phyloP scores from a whole-genome alignment of 2,888 invertebrate species.

The Drosophila kambysellisi region DNA sequence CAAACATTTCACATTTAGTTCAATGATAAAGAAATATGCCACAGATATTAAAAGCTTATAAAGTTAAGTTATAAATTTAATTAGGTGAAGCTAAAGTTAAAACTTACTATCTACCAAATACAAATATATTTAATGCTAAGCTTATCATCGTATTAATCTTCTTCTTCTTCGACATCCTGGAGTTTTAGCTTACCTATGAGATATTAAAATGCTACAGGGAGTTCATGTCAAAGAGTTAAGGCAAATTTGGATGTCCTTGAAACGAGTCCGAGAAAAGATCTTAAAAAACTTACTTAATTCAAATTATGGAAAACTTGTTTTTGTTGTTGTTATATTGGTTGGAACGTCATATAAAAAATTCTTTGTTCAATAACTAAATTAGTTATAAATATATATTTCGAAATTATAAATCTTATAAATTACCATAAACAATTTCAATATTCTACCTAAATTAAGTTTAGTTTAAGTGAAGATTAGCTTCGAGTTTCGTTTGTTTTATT shows the following conservation, averaged over 20 bases:
- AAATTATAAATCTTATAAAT: constrained; percentile 52
- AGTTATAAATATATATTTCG: constrained; percentile 23
- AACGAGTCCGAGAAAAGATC: constrained; percentile 51
- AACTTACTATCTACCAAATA: constrained; percentile 63
- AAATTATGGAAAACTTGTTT: constrained; percentile 75
- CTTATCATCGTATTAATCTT: constrained; percentile 14
- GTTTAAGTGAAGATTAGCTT: constrained; percentile 64
- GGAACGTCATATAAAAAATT: constrained; percentile 49
- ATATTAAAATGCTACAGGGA: constrained; percentile 53
- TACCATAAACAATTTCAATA: constrained; percentile 76
- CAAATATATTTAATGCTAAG: constrained; percentile 51
- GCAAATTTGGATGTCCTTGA: constrained; percentile 44
- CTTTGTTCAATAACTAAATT: constrained; percentile 55
- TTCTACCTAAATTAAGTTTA: constrained; percentile 75
- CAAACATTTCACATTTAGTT: constrained; percentile 15
- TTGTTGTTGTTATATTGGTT: constrained; percentile 66
- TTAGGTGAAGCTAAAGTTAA: constrained; percentile 58
- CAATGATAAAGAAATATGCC: constrained; percentile 11
- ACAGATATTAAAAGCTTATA: constrained; percentile 47
- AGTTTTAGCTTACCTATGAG: constrained; percentile 58
- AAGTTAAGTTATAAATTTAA: constrained; percentile 19
- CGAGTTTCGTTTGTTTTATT: constrained; percentile 6
- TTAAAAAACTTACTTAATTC: constrained; percentile 34
- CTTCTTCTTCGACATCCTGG: constrained; percentile 21
- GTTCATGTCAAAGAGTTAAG: constrained; percentile 50